Evolutionary conservation across 2,888 invertebrate species (phyloP), one percentile per base, ranked within the genome.

Genomic region (Dugesia japonica): DNA sequence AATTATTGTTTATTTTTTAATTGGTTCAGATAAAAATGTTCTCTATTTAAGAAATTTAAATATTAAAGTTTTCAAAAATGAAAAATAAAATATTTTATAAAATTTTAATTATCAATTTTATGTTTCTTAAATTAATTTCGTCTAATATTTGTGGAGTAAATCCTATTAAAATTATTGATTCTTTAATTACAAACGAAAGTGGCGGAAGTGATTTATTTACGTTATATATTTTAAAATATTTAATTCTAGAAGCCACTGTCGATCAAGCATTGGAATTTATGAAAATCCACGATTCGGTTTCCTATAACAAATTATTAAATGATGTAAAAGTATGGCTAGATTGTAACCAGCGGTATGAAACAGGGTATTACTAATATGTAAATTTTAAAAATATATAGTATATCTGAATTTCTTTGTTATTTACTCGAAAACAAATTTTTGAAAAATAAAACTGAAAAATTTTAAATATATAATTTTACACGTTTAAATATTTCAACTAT

Each of bases 1-100:
- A 23, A 56, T 56, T 20, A 56, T 56, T 56, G 56, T n/a, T 56
- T n/a, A 56, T 56, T 56, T 56, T n/a, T 56, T 56, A 56, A 56
- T 13, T 56, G 4, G n/a, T 56, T 4, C n/a, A 9, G 56, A 56
- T 56, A 56, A 56, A 20, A 56, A 17, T 13, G 17, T 38, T 56
- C 4, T 56, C 56, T 56, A 56, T 56, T 56, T 56, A 56, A 13
- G 56, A 13, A 56, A 56, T 20, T 56, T 13, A 56, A 56, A 13
- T 20, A 20, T 56, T 56, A n/a, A 23, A 56, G 17, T 13, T n/a
- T 56, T 56, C 56, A 56, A 23, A 9, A 4, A 56, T 56, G 56
- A 56, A 56, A n/a, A 20, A 56, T 13, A 56, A n/a, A 13, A 20
- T 56, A 23, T 56, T 20, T 56, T 56, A 13, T 56, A 56, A 20